Evolutionary conservation across 1,140 invertebrate species (phyloP), one percentile per base, ranked within the genome.

Genomic region (Pteromalus puparum): DNA sequence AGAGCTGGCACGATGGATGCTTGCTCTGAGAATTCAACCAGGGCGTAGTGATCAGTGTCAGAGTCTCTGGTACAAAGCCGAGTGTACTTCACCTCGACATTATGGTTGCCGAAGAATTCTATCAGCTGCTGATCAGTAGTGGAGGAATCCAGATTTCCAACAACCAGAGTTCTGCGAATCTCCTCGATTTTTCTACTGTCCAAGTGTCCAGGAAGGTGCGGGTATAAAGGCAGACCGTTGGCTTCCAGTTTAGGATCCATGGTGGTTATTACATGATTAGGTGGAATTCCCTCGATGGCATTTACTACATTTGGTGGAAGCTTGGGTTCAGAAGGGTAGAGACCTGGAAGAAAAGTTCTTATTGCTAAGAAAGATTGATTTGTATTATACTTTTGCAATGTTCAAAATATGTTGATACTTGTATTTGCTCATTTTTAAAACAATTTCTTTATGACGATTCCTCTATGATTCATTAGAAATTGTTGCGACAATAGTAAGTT

Each of bases 21-120:
- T 91, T 99, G 98, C 88, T 99, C 98, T 28, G 97, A 96, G 90
- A 99, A 98, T 92, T 99, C 99, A 81, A 99, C 95, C 86, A 99
- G 95, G 10, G 98, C 97, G 93, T 97, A 97, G 74, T 94, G 95
- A 42, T 95, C 94, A 2, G 94, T 93, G 87, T 97, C 96, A 61
- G 94, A 95, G 83, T 98, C 96, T 90, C 97, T 95, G 10, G 97
- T 97, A 90, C 98, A 98, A 92, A 99, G 97, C 28, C 99, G 94
- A 15, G 98, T 94, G 93, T 99, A 99, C 92, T 99, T 99, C 0
- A 99, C 97, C 93, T 99, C 98, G 24, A 98, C 97, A 77, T 96
- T 97, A 74, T 94, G 92, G 86, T 94, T 94, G 82, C 95, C 93
- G 90, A 99, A 99, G 91, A 98, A 97, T 82, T 97, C 96, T 89